Evolutionary conservation across 2,888 invertebrate genomes (phyloP), one percentile per base, ranked within the genome.

Genomic region (Azorinus chamasolen): DNA sequence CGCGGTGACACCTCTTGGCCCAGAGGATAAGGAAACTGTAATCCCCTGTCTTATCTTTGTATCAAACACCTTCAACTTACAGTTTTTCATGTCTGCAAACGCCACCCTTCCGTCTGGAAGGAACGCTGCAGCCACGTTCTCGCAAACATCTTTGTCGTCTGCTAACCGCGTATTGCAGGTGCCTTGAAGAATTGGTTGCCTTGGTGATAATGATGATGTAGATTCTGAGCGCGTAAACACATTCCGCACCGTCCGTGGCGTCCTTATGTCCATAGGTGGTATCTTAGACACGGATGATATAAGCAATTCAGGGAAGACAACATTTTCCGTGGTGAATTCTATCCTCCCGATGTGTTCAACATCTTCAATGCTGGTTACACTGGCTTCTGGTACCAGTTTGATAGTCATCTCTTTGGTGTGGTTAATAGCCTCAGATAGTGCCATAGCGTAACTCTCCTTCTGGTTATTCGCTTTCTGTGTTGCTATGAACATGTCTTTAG

Each of bases 241-340:
- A 25, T 70, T 63, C 8, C 24, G 32, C 8, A 73, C 48, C 18
- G 57, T 63, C 63, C 80, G 57, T n/a, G 80, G 80, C 6, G 80
- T 73, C 24, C 72, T 48, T 12, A 80, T 46, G 14, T 80, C 70
- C 22, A 61, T 50, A 59, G 69, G 69, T n/a, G 66, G 80, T n/a
- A 80, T 62, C 55, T 77, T 80, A 12, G 80, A 70, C 18, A 80
- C 80, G 0, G 80, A 55, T 8, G 76, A 68, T 20, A 80, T 64
- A 27, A 80, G 63, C 2, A 63, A 32, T 39, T 80, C 70, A 12
- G 76, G 72, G 27, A 80, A 74, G n/a, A 51, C 39, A 10, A 59
- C 54, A 16, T 64, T 53, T 32, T 70, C 55, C 3, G 70, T 58
- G 27, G 46, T 61, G 46, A 74, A 73, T 22, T 69, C 54, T n/a